Conservation (phyloP, 2,888 invertebrate species). For the Oscheius sp. region DNA sequence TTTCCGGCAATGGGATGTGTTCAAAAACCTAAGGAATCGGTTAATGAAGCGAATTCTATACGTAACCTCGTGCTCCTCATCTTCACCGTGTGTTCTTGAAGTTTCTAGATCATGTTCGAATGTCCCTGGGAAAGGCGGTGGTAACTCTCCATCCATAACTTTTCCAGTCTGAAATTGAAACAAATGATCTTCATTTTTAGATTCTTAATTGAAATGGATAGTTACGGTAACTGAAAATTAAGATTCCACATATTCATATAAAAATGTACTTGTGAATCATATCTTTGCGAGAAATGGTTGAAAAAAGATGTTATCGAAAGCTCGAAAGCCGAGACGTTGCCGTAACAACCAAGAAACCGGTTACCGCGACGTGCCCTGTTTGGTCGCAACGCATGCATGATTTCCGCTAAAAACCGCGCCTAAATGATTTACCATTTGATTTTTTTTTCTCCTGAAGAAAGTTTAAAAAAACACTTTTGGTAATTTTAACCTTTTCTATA, state of each 20-base stretch:
- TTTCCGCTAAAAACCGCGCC: conserved; percentile 8
- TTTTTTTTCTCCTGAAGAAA: not conserved
- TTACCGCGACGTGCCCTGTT: conserved; percentile 7
- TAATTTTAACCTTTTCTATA: too few relatives aligned
- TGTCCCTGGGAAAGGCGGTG: conserved; percentile 32
- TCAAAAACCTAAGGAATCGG: conserved; percentile 2
- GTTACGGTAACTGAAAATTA: too few relatives aligned
- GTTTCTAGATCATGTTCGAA: conserved; percentile 20
- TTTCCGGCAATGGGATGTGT: conserved; percentile 19
- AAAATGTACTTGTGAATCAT: too few relatives aligned
- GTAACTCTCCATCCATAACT: conserved; percentile 35
- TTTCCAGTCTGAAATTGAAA: not conserved
- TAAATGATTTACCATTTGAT: not conserved
- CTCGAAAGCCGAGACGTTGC: conserved; percentile 28
- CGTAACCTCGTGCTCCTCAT: conserved; percentile 19
- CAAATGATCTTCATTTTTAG: too few relatives aligned
- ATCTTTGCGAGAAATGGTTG: too few relatives aligned
- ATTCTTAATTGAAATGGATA: too few relatives aligned
- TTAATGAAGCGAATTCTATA: too few relatives aligned
- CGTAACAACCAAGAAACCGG: conserved; percentile 33
- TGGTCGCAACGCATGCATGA: not conserved
- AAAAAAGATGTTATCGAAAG: conserved; percentile 6
- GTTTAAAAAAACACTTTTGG: too few relatives aligned
- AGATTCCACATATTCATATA: too few relatives aligned
- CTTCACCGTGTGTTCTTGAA: not conserved